Conservation (phyloP, 2,797 vertebrate genomes). For the Leptoclinus maculatus region DNA sequence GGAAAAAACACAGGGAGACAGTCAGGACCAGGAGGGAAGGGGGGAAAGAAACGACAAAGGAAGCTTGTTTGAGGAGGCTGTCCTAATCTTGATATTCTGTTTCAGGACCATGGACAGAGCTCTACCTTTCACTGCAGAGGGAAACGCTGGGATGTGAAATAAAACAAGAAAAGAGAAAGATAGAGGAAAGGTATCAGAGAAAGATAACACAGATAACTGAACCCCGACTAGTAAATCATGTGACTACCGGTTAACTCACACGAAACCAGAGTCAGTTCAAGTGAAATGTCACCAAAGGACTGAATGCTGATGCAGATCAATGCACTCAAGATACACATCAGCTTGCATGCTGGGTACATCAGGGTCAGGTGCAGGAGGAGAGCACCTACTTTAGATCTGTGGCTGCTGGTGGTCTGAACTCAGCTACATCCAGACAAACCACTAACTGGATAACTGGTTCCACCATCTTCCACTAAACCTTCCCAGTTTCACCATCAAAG, state of each 20-base stretch:
- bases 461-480: not conserved
- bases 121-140: slow-evolving; percentile 7
- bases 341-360: slow-evolving; percentile 4
- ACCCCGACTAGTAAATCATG: not conserved
- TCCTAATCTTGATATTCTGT: slow-evolving; percentile 14
- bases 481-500: not conserved
- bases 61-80: slow-evolving; percentile 30
- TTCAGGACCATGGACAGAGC: slow-evolving; percentile 79
- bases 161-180: not conserved
- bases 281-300: not conserved
- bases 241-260: not conserved
- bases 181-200: not conserved
- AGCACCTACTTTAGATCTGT: not conserved
- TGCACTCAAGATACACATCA: slow-evolving; percentile 1
- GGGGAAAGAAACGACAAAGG: slow-evolving; percentile 25
- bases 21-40: slow-evolving; percentile 25
- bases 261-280: not conserved
- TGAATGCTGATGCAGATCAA: slow-evolving; percentile 23
- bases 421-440: slow-evolving; percentile 11
- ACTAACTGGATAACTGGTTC: slow-evolving; percentile 3
- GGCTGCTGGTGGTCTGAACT: slow-evolving; percentile 8
- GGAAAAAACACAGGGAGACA: slow-evolving; percentile 1
- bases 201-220: not conserved
- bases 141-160: not conserved
- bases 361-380: slow-evolving; percentile 1